Percentiles rank a stretch among this genome's conserved stretches.
Evolutionary conservation across 2,113 vertebrate species (phyloP).

Genomic region (Rhynchomys soricoides): DNA sequence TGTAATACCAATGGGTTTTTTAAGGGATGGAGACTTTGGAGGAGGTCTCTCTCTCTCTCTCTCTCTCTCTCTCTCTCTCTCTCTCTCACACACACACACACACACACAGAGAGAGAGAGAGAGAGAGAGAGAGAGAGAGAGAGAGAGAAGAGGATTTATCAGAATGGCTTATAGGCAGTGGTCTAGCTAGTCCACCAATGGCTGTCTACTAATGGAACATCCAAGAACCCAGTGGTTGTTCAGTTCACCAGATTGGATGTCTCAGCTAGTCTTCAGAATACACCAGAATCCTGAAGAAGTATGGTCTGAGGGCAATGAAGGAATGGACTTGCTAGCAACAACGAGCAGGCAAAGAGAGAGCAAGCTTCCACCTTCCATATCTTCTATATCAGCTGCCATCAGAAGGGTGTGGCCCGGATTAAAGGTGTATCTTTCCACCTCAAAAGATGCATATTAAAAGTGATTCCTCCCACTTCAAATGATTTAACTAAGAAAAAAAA

Average conservation of each 20-base stretch:
- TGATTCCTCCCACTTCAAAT: too few species aligned
- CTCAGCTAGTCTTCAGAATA: not conserved
- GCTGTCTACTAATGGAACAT: not conserved
- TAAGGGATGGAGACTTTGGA: not conserved
- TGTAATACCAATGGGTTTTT: not conserved
- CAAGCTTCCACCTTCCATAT: too few species aligned
- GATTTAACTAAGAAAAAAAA: not conserved
- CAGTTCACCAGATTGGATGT: not conserved
- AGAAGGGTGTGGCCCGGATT: not conserved
- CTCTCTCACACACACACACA: not conserved
- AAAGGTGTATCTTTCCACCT: not conserved
- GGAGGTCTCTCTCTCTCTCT: too few species aligned
- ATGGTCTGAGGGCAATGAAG: not conserved
- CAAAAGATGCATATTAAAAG: not conserved
- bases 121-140: too few species aligned
- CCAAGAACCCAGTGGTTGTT: not conserved
- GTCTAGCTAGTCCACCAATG: not conserved
- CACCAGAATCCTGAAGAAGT: not conserved
- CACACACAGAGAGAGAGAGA: too few species aligned
- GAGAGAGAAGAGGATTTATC: not conserved
- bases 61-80: too few species aligned
- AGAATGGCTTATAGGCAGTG: not conserved
- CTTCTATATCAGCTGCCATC: not conserved
- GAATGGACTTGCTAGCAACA: not conserved
- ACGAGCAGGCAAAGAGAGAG: not conserved